A percentile compares a stretch with the other conserved stretches of the same genome.
Conservation (phyloP, 2,113 vertebrate genomes). For the Silurus glanis region DNA sequence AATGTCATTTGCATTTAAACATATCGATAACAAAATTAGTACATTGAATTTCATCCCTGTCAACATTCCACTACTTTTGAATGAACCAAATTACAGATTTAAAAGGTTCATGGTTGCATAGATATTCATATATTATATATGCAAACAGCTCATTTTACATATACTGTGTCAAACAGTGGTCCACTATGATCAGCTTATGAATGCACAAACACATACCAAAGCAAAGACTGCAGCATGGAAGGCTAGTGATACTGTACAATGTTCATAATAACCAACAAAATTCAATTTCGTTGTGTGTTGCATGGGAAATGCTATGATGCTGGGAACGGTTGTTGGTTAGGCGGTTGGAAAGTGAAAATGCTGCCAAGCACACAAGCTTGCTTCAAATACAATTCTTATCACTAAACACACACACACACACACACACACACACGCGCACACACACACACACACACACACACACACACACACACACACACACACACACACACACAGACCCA, state of each 20-base stretch:
- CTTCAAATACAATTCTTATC: not conserved
- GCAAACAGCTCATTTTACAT: constrained; percentile 1
- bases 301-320: not conserved
- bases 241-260: not conserved
- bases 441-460: not conserved
- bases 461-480: not conserved
- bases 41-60: constrained; percentile 8
- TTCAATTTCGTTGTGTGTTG: too few species aligned
- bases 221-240: not conserved
- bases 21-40: constrained; percentile 40
- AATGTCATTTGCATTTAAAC: constrained; percentile 34
- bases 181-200: not conserved
- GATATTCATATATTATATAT: constrained; percentile 8
- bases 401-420: not conserved
- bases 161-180: not conserved
- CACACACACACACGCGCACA: not conserved
- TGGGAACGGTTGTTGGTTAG: not conserved
- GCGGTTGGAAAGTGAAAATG: not conserved
- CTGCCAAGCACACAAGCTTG: not conserved
- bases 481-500: not conserved
- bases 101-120: constrained; percentile 1
- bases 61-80: constrained; percentile 23
- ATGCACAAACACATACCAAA: not conserved
- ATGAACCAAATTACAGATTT: not conserved
- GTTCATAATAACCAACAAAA: too few species aligned